Base-by-base conservation (phyloP, 2,888 invertebrate species). In the Brachylomia viminalis region DNA sequence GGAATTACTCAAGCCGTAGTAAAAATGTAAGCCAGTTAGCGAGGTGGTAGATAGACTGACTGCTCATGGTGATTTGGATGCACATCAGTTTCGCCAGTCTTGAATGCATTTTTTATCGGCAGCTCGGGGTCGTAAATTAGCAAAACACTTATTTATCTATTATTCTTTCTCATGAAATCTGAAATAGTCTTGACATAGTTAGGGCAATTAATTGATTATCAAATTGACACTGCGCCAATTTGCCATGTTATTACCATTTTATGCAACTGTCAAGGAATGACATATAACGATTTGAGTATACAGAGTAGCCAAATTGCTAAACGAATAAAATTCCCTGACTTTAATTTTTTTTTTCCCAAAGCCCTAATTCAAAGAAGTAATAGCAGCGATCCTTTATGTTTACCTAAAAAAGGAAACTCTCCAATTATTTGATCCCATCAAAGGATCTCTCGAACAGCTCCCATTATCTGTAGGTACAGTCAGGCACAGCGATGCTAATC, bases 401-500 rank as follows among this genome's bases (percentile, higher is more conserved):
- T 61, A 75, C 77, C 38, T 23, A 59, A 77, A 69, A 77, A 59
- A 65, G 23, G 20, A 69, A 62, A 47, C 58, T 56, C 61, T 59
- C 33, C 54, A 84, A 84, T 74, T 65, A 75, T 72, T 80, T 68
- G 62, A 81, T 82, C 27, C 47, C 17, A 81, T 75, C 72, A 76
- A 73, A 83, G 77, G 61, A 59, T 45, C 59, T 54, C 45, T 81
- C 30, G 27, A 72, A 75, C 85, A 62, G 71, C 38, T 61, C 1
- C 68, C 45, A 80, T 84, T 75, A 70, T 81, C 76, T 62, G 66
- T 54, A 65, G 58, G 71, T 77, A 77, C 62, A 76, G 76, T 70
- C 81, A 67, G 33, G 42, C 77, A 75, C 58, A 77, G 77, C 45
- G 58, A 66, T 33, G 65, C 42, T 72, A 82, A 85, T 81, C 85